Evolutionary conservation across 2,888 invertebrate species (phyloP).

Genomic region (Acheta domesticus): DNA sequence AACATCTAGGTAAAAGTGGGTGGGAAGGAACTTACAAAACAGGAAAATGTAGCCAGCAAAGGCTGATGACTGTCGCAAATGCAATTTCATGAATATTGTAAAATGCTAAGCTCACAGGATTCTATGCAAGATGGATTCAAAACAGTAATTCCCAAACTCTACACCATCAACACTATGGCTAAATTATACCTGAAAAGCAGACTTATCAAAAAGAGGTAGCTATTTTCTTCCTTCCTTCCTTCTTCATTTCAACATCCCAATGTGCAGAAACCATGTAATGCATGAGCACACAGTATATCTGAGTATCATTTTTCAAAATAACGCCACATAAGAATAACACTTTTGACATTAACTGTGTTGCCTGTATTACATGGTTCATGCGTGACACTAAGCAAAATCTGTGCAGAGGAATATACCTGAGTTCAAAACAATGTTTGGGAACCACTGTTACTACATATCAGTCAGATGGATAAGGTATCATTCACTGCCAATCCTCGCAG

Average conservation of each 20-base stretch:
- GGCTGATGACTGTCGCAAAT: conserved; percentile 18
- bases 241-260: not conserved
- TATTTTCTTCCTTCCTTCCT: conserved; percentile 18
- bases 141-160: conserved; percentile 18
- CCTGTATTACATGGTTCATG: not conserved
- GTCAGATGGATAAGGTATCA: not conserved
- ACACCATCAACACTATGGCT: not conserved
- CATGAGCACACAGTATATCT: not conserved
- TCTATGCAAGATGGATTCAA: not conserved
- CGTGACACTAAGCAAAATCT: not conserved
- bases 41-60: not conserved
- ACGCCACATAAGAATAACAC: not conserved
- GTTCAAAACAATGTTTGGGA: conserved; percentile 1
- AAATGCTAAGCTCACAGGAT: conserved; percentile 7
- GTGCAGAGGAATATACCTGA: conserved; percentile 18
- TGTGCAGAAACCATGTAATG: not conserved
- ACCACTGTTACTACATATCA: not conserved
- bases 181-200: conserved; percentile 11
- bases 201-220: conserved; percentile 18
- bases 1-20: not conserved
- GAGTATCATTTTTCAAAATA: not conserved
- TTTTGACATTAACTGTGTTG: not conserved
- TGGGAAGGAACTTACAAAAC: not conserved
- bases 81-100: not conserved
- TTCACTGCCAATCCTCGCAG: not conserved